Evolutionary conservation across 2,113 vertebrate species (phyloP).

Genomic region (Verasper variegatus): DNA sequence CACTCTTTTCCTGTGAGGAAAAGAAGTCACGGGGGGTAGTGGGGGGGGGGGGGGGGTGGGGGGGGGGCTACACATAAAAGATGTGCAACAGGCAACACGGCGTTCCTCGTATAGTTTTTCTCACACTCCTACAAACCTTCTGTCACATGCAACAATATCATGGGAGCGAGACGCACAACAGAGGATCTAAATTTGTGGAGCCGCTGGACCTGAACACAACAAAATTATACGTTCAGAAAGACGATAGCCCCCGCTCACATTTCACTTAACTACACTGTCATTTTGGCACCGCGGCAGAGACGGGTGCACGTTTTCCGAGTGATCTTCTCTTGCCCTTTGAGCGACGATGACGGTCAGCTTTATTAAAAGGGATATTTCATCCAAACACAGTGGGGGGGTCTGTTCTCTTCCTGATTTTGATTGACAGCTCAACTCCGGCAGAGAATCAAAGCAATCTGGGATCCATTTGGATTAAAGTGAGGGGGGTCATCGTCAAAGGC

Average conservation of each 20-base stretch:
- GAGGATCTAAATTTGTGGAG: constrained; percentile 57
- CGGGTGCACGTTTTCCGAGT: not conserved
- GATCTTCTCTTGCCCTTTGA: constrained; percentile 11
- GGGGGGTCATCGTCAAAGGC: constrained; percentile 52
- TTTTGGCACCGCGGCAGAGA: constrained; percentile 15
- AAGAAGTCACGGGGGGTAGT: not conserved
- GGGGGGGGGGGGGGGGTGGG: constrained; percentile 1
- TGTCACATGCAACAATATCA: constrained; percentile 63
- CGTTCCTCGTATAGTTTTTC: constrained; percentile 68
- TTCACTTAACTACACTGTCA: constrained; percentile 44
- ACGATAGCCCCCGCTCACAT: constrained; percentile 15
- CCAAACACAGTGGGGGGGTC: constrained; percentile 23
- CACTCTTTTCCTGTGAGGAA: constrained; percentile 47
- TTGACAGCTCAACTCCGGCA: constrained; percentile 42
- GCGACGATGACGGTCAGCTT: constrained; percentile 35
- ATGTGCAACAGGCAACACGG: constrained; percentile 53
- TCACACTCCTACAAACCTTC: constrained; percentile 78
- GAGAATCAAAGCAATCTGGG: constrained; percentile 57
- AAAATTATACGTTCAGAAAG: constrained; percentile 39
- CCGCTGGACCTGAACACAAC: constrained; percentile 31
- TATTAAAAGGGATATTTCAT: constrained; percentile 62
- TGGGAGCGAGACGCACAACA: constrained; percentile 34
- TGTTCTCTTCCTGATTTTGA: constrained; percentile 52
- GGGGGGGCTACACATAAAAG: constrained; percentile 48
- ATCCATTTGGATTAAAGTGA: constrained; percentile 57